Conservation (phyloP, 2,797 vertebrate species). For the Propithecus deckenii region DNA sequence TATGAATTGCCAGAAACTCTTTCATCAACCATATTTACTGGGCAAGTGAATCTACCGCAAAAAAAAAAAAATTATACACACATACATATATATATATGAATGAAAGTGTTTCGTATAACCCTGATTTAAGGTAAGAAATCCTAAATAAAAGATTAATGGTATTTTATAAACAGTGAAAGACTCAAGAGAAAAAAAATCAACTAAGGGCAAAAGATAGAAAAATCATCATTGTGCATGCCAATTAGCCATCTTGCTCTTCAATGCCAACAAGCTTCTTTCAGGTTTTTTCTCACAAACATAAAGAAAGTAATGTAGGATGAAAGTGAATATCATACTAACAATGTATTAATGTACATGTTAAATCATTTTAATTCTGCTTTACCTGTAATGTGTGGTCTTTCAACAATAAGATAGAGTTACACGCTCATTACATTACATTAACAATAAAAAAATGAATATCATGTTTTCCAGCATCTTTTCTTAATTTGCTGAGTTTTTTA, state of each 20-base stretch:
- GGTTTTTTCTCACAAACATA: slow-evolving; percentile 71
- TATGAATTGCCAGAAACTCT: slow-evolving; percentile 84
- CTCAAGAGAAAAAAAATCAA: background rate
- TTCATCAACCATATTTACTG: slow-evolving; percentile 84
- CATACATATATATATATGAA: background rate
- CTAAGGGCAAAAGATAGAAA: slow-evolving; percentile 48
- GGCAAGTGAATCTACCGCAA: slow-evolving; percentile 80
- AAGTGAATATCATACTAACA: slow-evolving; percentile 75
- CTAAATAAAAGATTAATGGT: slow-evolving; percentile 80
- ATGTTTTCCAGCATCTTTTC: background rate
- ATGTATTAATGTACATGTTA: slow-evolving; percentile 76
- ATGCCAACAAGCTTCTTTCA: slow-evolving; percentile 52
- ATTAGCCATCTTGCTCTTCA: slow-evolving; percentile 77
- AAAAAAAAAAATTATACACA: slow-evolving; percentile 59
- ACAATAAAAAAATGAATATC: background rate
- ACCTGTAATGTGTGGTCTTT: slow-evolving; percentile 58
- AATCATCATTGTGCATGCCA: slow-evolving; percentile 74
- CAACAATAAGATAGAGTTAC: slow-evolving; percentile 62
- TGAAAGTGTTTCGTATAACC: slow-evolving; percentile 78
- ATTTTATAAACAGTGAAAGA: slow-evolving; percentile 77
- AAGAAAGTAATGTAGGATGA: slow-evolving; percentile 65
- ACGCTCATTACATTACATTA: slow-evolving; percentile 31
- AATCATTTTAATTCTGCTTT: slow-evolving; percentile 71
- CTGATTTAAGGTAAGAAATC: slow-evolving; percentile 79
- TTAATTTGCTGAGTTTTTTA: background rate